Base-by-base conservation (phyloP, 2,113 vertebrate genomes). In the Pygoscelis adeliae region DNA sequence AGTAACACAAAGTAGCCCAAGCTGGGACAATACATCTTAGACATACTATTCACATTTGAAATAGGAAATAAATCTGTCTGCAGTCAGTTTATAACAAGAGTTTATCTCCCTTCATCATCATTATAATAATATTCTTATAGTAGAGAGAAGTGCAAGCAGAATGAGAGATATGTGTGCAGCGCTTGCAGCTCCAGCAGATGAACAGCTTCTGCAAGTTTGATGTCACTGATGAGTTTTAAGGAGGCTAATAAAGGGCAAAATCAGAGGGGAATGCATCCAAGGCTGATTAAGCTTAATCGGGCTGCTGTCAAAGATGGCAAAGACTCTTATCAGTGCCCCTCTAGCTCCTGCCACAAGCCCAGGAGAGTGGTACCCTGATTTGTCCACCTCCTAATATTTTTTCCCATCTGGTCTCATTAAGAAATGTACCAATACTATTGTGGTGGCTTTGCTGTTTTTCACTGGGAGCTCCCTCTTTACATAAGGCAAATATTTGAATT, bases 211-310 rank as follows among this genome's bases (percentile, higher is more conserved):
- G 7, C 36, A 84, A 91, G 81, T 87, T 74, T 23, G 10, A 74
- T 89, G 73, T 74, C 44, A 71, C 15, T 87, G 80, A 63, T 84
- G 69, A 91, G 87, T 93, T 89, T 94, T 93, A 89, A 89, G 83
- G 58, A 49, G 47, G 47, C 13, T 89, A 71, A 89, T 67, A 96
- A 84, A 93, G 65, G 65, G 14, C 38, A 78, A 50, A 95, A 94
- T 74, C 36, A 63, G 70, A 95, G 42, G 30, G 16, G 23, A 79
- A 86, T 55, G 34, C 22, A 73, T 83, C 50, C 50, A 44, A 63
- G 81, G 26, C 53, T 89, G 72, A 71, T 78, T 78, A 91, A 92
- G 69, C 42, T 77, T 74, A 47, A 74, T 47, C 5, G 0, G 23
- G 18, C 42, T 71, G 30, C 66, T 95, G 42, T 82, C 73, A 83